Evolutionary conservation across 2,888 invertebrate genomes (phyloP).

Genomic region (Ephialtes manifestator): DNA sequence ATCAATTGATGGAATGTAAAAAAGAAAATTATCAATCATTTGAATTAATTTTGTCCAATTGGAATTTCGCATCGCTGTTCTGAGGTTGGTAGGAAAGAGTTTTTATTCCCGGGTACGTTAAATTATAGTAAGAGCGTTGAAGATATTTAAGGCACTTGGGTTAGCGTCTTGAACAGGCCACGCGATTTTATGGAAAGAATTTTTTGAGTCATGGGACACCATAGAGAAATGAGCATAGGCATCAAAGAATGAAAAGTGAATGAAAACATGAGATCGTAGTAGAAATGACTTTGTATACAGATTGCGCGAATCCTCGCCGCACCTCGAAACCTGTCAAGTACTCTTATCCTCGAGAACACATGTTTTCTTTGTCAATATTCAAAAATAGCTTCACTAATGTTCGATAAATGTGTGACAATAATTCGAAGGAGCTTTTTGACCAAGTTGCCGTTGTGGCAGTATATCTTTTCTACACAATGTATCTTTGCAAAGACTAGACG

Average conservation of each 20-base stretch:
- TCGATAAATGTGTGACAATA: constrained; percentile 1
- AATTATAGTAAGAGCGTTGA: constrained; percentile 43
- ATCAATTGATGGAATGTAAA: too few species aligned
- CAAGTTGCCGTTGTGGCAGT: neutral
- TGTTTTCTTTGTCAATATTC: constrained; percentile 9
- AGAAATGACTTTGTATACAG: constrained; percentile 17
- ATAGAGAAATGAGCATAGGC: constrained; percentile 10
- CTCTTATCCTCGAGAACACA: neutral
- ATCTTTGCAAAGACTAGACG: too few species aligned
- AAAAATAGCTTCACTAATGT: constrained; percentile 11
- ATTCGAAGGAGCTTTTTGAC: neutral
- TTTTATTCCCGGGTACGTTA: constrained; percentile 48
- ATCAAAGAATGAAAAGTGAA: constrained; percentile 9
- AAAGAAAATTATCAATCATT: too few species aligned
- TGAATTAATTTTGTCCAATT: too few species aligned
- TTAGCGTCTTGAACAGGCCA: constrained; percentile 62
- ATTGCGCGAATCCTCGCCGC: constrained; percentile 1
- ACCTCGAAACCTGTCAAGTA: constrained; percentile 18
- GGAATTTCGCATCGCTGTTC: neutral
- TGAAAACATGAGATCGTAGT: constrained; percentile 11
- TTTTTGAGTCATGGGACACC: constrained; percentile 29
- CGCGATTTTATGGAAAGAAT: constrained; percentile 34
- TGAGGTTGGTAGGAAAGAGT: neutral
- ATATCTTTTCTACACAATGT: too few species aligned
- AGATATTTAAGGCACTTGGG: constrained; percentile 80